phyloP scores from a whole-genome alignment of 2,797 vertebrate genomes.

The Tinamus major region DNA sequence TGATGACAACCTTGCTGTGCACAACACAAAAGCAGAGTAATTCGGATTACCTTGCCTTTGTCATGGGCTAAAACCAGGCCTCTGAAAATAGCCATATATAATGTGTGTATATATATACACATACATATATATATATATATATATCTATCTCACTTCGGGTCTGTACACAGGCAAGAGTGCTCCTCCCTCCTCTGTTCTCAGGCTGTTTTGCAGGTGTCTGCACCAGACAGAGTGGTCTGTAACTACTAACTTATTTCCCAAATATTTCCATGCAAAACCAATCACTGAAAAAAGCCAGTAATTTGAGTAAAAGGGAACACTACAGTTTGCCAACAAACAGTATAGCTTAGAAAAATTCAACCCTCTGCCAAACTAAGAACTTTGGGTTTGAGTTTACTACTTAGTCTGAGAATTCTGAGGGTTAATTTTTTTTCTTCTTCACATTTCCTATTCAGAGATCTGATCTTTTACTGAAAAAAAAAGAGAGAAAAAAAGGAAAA shows the following conservation, averaged over 20 bases:
- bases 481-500: neutral
- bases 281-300: neutral
- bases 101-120: too few species aligned
- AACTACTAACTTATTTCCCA: neutral
- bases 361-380: neutral
- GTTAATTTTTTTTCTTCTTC: neutral
- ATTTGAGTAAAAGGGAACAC: neutral
- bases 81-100: neutral
- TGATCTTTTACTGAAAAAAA: neutral
- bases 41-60: neutral
- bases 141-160: neutral
- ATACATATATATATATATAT: too few species aligned
- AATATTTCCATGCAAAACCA: neutral
- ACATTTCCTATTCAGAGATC: neutral
- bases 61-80: neutral
- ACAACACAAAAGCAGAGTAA: neutral
- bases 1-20: neutral
- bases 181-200: neutral
- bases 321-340: neutral
- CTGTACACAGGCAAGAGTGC: neutral
- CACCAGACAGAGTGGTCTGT: too few species aligned
- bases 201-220: neutral
- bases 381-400: neutral
- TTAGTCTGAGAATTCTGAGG: neutral
- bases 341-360: neutral